phyloP scores from a whole-genome alignment of 2,888 invertebrate genomes.

The Epistrophe eligans region DNA sequence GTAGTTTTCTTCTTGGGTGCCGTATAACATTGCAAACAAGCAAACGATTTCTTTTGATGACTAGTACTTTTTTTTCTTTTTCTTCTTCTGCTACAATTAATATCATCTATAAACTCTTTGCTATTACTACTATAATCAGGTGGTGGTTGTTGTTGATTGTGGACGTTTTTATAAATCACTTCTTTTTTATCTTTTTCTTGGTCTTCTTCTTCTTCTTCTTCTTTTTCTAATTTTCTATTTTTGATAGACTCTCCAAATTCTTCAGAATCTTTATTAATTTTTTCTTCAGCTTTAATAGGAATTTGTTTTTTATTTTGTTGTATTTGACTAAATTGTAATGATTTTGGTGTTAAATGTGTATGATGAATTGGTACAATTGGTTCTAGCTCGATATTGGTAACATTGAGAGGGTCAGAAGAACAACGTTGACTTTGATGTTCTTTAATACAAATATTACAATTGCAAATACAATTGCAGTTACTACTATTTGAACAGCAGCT shows the following conservation, averaged over 20 bases:
- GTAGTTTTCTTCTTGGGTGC: background rate
- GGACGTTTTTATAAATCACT: conserved; percentile 60
- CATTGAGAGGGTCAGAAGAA: background rate
- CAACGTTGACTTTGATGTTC: background rate
- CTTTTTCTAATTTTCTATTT: conserved; percentile 11
- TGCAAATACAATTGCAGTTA: conserved; percentile 43
- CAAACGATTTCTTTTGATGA: background rate
- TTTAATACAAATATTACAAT: conserved; percentile 41
- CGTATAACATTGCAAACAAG: conserved; percentile 49
- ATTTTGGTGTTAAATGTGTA: conserved; percentile 24
- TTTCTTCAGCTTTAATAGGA: conserved; percentile 43
- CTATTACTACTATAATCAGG: conserved; percentile 60
- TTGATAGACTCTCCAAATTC: background rate
- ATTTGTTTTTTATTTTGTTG: conserved; percentile 6
- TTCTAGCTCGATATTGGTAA: conserved; percentile 31
- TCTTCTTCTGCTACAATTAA: conserved; percentile 34
- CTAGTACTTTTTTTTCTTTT: conserved; percentile 44
- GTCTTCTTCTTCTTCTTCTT: background rate
- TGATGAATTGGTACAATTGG: conserved; percentile 28
- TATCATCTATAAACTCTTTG: conserved; percentile 35
- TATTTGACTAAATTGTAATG: conserved; percentile 5
- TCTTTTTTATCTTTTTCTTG: conserved; percentile 10
- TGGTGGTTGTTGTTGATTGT: conserved; percentile 66
- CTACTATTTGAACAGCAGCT: conserved; percentile 55
- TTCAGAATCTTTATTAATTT: background rate